Evolutionary conservation across 1,140 invertebrate genomes (phyloP).

Genomic region (Drosophila suzukii): DNA sequence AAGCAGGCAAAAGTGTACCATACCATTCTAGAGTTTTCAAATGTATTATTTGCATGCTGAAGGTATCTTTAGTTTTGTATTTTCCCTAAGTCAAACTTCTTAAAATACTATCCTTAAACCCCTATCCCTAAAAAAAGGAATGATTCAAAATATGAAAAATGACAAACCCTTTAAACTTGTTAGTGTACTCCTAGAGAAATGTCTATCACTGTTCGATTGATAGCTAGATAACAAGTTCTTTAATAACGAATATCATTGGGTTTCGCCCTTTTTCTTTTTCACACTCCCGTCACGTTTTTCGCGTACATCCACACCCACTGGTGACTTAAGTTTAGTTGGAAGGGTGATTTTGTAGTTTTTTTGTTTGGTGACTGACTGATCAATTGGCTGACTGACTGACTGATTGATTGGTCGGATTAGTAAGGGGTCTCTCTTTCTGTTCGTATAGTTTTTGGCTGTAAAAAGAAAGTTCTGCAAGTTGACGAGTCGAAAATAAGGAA

Average conservation of each 20-base stretch:
- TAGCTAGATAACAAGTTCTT: background rate
- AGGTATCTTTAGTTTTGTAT: background rate
- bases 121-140: background rate
- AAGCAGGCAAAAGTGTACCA: background rate
- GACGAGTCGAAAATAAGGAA: slow-evolving; percentile 46
- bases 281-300: slow-evolving; percentile 31
- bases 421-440: slow-evolving; percentile 26
- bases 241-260: slow-evolving; percentile 3
- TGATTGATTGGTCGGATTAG: slow-evolving; percentile 49
- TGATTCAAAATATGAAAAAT: background rate
- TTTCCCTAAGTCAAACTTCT: background rate
- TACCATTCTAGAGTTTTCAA: background rate
- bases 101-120: background rate
- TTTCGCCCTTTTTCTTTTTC: background rate
- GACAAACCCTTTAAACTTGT: background rate
- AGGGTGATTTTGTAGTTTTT: slow-evolving; percentile 52
- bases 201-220: background rate
- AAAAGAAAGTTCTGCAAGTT: slow-evolving; percentile 59
- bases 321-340: slow-evolving; percentile 25
- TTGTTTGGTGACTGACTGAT: slow-evolving; percentile 61
- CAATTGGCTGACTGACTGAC: slow-evolving; percentile 51
- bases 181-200: background rate
- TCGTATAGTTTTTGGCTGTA: slow-evolving; percentile 46
- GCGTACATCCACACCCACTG: slow-evolving; percentile 5
- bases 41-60: background rate